Conservation (phyloP, 92 coral and sea anemone species). For the Porites divaricata region DNA sequence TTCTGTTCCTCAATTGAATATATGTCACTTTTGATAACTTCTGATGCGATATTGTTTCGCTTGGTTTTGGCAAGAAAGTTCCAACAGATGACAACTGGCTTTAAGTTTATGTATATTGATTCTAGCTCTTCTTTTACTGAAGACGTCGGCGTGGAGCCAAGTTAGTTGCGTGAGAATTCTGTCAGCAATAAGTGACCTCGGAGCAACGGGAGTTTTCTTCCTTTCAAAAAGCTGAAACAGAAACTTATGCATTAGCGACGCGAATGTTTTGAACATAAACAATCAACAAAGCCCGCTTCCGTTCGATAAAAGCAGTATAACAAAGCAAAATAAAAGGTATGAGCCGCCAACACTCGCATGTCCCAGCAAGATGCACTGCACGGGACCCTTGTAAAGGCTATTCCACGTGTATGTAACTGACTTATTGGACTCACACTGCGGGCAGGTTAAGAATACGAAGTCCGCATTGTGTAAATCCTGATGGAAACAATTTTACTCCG, state of each 20-base stretch:
- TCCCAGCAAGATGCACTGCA: background rate
- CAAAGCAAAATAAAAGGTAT: background rate
- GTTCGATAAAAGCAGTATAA: background rate
- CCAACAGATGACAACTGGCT: background rate
- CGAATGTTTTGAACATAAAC: conserved; percentile 15
- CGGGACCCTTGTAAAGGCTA: background rate
- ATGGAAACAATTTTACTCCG: background rate
- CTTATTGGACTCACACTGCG: background rate
- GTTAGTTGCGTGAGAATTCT: background rate
- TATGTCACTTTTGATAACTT: background rate
- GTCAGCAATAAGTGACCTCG: background rate
- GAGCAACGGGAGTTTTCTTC: background rate
- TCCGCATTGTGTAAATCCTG: background rate
- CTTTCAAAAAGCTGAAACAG: background rate
- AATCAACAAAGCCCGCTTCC: conserved; percentile 9
- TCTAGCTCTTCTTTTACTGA: background rate
- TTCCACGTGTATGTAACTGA: background rate
- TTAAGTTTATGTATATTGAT: background rate
- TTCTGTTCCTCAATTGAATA: background rate
- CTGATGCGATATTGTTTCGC: too few relatives aligned
- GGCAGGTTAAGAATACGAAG: too few relatives aligned
- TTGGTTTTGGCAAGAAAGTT: background rate
- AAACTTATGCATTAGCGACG: conserved; percentile 2
- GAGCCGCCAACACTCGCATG: background rate
- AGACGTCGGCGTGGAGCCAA: background rate